Base-by-base conservation (phyloP, 2,113 vertebrate species). In the Myocastor coypus region DNA sequence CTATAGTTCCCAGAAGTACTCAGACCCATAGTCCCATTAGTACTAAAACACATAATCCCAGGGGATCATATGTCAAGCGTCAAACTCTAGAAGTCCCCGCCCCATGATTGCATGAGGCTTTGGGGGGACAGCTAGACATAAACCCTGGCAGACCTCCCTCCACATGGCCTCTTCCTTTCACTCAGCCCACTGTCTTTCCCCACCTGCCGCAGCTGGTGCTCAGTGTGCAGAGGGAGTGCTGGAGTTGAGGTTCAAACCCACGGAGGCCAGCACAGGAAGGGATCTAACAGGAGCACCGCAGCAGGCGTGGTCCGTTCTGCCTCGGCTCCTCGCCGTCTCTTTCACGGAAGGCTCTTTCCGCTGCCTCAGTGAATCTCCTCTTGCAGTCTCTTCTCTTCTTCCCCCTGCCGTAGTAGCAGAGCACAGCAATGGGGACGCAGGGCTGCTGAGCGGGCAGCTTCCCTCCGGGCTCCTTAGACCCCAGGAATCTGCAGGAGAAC, bases 191-290 rank as follows among this genome's bases (percentile, higher is more conserved):
- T 63, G 24, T 28, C 71, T 69, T 7, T 82, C 46, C 59, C 61
- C 2, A 4, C 5, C 50, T 7, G 1, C 57, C 75, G 14, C 13
- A 28, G 6, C 3, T 37, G 30, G 20, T 37, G 42, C 59, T 42
- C 50, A 46, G 12, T 7, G 1, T 0, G 6, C 5, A 5, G 46
- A 37, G 5, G 2, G 4, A 3, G 5, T 64, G 14, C 26, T 61
- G 4, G 5, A 24, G 42, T 17, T 40, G 46, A 85, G 42, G 63
- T 82, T 68, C 86, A 66, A 17, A 46, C n/a, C 68, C 46, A 20
- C 57, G 30, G 42, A 87, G 22, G 34, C 19, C 3, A 2, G 12
- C 4, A 77, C 61, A 19, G 42, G 64, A 50, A 88, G 5, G 5
- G 46, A 46, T 8, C 34, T 5, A 71, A 6, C 24, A 5, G 46